Base-by-base conservation (phyloP, 2,113 vertebrate species). In the Epinephelus fuscoguttatus region DNA sequence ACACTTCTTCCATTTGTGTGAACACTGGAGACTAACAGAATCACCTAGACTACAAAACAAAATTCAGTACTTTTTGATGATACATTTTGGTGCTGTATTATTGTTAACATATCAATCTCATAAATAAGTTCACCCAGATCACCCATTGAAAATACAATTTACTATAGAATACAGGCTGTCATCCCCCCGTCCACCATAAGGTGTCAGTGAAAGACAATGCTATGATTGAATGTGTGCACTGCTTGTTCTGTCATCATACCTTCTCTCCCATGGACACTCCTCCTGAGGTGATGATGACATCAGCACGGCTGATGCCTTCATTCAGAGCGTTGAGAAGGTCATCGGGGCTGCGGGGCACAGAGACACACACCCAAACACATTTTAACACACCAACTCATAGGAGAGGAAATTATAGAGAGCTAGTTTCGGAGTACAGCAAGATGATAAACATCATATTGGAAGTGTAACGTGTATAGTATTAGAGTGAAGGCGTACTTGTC, bases 211-310 rank as follows among this genome's bases (percentile, higher is more conserved):
- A 92, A 81, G 37, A 80, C 80, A 83, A 55, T 2, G 37, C 8
- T 62, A 37, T 17, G 37, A 50, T n/a, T 52, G 9, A 8, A 50
- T 1, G 45, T n/a, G 56, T 60, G 25, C 18, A 11, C 42, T 49
- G 7, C 25, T 4, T 64, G 18, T 9, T 25, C 37, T 61, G 55
- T 70, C 7, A 15, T 64, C 14, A 14, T 96, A 99, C 98, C 97
- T 99, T 99, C 94, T 99, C 98, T 59, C 98, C 98, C 98, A 99
- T 99, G 85, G 98, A 99, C 85, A 99, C 98, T 60, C 98, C 98
- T 93, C 98, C 98, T 96, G 98, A 99, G 92, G 98, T 99, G 95
- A 99, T 99, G 95, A 99, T 99, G 95, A 99, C 97, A 95, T 99
- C 98, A 92, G 98, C 98, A 91, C 98, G 98, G 93, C 97, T 99